Evolutionary conservation across 2,797 vertebrate species (phyloP).

Genomic region (Leuciscus waleckii): DNA sequence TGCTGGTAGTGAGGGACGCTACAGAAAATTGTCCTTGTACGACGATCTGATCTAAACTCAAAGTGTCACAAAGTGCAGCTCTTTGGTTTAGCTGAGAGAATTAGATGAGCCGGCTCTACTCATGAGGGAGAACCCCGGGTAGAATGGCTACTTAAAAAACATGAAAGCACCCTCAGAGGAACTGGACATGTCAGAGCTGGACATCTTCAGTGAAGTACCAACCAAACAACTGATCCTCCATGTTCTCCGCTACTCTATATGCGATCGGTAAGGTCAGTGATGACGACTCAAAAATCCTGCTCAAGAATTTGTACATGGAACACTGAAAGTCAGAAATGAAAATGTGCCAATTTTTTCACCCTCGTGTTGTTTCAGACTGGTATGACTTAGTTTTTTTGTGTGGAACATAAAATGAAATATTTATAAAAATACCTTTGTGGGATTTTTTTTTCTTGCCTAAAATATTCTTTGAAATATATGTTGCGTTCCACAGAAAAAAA

Average conservation of each 20-base stretch:
- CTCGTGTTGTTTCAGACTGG: not conserved
- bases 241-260: not conserved
- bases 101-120: constrained; percentile 32
- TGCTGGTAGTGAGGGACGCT: constrained; percentile 30
- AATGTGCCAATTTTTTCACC: not conserved
- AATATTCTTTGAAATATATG: not conserved
- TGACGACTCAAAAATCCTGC: not conserved
- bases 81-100: constrained; percentile 48
- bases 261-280: constrained; percentile 7
- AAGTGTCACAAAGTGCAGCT: constrained; percentile 50
- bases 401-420: not conserved
- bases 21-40: constrained; percentile 59
- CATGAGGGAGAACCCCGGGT: constrained; percentile 43
- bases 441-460: not conserved
- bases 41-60: constrained; percentile 57
- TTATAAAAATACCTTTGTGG: not conserved
- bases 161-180: constrained; percentile 54
- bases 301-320: not conserved
- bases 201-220: constrained; percentile 50
- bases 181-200: constrained; percentile 53
- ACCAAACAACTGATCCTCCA: constrained; percentile 34
- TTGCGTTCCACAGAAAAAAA: not conserved
- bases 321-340: not conserved
- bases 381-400: too few relatives aligned
- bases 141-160: constrained; percentile 62